A percentile compares a stretch with the other conserved stretches of the same genome.
These are phyloP conservation scores for Hyposoter dolosus DNA, from an alignment of 2,888 invertebrate genomes.

Conservation along the genomic window DNA sequence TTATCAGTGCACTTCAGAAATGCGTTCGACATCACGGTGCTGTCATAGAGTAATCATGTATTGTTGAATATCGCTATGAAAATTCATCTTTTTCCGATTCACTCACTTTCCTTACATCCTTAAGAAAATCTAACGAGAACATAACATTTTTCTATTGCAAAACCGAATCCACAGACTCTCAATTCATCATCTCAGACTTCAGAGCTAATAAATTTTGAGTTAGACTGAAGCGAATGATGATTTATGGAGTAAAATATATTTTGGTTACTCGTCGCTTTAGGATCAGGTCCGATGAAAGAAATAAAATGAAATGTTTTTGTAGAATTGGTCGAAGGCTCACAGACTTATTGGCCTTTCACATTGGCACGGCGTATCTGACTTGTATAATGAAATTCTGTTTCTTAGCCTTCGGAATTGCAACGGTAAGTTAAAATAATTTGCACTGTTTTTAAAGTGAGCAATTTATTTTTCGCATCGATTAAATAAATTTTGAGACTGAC, in stretches of 20 bases:
- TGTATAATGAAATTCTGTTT: slow-evolving; percentile 75
- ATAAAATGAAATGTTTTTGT: background rate
- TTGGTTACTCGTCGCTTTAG: background rate
- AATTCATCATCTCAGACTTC: no score
- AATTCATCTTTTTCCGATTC: background rate
- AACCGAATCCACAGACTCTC: no score
- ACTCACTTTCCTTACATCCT: background rate
- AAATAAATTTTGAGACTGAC: no score
- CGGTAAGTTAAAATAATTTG: slow-evolving; percentile 59
- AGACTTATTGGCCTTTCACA: slow-evolving; percentile 68
- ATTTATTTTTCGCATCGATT: no score
- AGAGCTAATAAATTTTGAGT: no score
- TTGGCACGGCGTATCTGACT: slow-evolving; percentile 71
- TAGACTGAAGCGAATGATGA: background rate
- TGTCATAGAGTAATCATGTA: slow-evolving; percentile 68
- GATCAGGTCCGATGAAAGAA: background rate
- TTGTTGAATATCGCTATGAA: background rate
- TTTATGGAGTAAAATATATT: slow-evolving; percentile 48
- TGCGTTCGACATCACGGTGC: slow-evolving; percentile 66
- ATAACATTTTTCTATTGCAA: no score
- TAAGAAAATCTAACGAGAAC: no score
- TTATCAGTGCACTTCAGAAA: slow-evolving; percentile 50
- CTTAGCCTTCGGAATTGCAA: slow-evolving; percentile 69
- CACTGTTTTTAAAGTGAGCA: no score
- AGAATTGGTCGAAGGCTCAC: slow-evolving; percentile 66